phyloP scores from a whole-genome alignment of 2,797 vertebrate genomes.

The Pteropus rufus region DNA sequence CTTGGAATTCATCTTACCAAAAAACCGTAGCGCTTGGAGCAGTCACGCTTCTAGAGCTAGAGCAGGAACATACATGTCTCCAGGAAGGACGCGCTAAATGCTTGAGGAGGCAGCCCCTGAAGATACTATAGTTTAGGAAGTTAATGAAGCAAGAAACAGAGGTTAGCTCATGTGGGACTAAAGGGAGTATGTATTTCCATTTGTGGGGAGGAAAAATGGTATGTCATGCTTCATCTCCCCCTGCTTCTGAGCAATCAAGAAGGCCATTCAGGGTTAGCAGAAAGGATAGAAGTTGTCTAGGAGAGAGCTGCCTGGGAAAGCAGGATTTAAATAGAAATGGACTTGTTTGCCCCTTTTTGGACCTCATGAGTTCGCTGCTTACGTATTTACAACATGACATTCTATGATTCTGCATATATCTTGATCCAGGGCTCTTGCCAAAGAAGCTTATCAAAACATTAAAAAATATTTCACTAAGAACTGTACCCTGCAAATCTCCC shows the following conservation, averaged over 20 bases:
- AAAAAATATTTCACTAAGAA: constrained; percentile 5
- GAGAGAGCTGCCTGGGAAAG: constrained; percentile 7
- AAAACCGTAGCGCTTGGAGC: constrained; percentile 42
- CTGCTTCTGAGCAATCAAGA: neutral
- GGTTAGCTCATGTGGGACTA: neutral
- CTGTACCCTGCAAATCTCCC: neutral
- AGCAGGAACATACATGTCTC: constrained; percentile 59
- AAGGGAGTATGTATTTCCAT: neutral
- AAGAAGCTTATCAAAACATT: constrained; percentile 52
- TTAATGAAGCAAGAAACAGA: constrained; percentile 74
- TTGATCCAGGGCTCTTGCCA: constrained; percentile 26
- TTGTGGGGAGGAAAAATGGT: neutral
- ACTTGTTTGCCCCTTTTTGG: neutral
- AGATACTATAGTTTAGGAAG: constrained; percentile 62
- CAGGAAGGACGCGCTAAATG: constrained; percentile 65
- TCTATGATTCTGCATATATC: constrained; percentile 43
- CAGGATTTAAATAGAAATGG: constrained; percentile 36
- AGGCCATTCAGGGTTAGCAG: neutral
- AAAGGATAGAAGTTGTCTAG: neutral
- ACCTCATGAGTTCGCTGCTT: constrained; percentile 38
- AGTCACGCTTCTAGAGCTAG: constrained; percentile 65
- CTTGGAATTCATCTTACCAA: constrained; percentile 15
- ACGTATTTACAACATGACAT: neutral
- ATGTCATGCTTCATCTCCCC: neutral
- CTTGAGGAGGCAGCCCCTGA: constrained; percentile 52